Evolutionary conservation across 2,888 invertebrate genomes (phyloP).

Genomic region (Marronus borbonicus): DNA sequence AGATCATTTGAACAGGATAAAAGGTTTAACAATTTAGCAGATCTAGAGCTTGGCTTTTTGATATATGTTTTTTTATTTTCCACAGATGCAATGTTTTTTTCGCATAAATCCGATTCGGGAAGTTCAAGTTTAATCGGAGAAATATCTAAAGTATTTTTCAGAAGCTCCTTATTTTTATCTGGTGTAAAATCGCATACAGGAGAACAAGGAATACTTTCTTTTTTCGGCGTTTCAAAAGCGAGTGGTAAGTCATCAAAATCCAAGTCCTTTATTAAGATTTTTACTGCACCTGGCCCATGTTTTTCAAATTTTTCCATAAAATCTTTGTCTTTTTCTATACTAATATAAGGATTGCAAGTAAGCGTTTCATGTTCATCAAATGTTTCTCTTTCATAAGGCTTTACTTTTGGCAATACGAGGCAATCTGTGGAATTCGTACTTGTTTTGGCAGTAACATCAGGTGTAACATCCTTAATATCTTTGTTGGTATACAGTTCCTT

Average conservation of each 20-base stretch:
- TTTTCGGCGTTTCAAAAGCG: conserved; percentile 43
- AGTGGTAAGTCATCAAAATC: conserved; percentile 45
- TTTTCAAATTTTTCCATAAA: conserved; percentile 34
- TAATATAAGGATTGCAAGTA: conserved; percentile 27
- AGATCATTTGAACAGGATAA: conserved; percentile 22
- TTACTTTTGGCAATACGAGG: neutral
- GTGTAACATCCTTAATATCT: too few species aligned
- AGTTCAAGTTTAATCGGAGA: conserved; percentile 73
- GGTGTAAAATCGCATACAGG: conserved; percentile 66
- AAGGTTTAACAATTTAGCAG: conserved; percentile 50
- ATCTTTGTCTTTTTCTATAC: conserved; percentile 34
- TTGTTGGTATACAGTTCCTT: too few species aligned
- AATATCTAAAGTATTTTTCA: conserved; percentile 75
- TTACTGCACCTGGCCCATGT: conserved; percentile 26
- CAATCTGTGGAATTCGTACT: neutral
- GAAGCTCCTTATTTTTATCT: conserved; percentile 71
- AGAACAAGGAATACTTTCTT: conserved; percentile 61
- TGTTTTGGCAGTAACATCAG: too few species aligned
- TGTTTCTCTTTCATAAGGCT: neutral
- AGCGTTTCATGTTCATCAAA: conserved; percentile 15
- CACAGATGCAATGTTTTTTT: conserved; percentile 16
- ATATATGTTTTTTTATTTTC: conserved; percentile 41
- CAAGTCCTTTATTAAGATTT: conserved; percentile 27
- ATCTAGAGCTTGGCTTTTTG: conserved; percentile 49
- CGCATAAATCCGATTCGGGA: conserved; percentile 17